Evolutionary conservation across 2,888 invertebrate genomes (phyloP).

Genomic region (Stenurella melanura): DNA sequence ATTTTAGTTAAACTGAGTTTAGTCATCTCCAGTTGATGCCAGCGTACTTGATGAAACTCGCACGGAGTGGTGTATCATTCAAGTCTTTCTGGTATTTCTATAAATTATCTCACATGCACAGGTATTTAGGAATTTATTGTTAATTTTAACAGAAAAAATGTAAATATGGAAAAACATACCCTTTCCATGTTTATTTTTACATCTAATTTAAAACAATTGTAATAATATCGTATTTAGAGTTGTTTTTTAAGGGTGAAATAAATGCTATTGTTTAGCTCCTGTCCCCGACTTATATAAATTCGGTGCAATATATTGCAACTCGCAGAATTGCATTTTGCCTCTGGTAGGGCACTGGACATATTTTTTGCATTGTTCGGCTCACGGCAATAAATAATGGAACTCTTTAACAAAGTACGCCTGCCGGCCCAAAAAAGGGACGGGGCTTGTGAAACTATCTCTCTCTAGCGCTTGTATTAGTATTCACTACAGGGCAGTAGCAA

Average conservation of each 20-base stretch:
- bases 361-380: constrained; percentile 70
- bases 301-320: constrained; percentile 67
- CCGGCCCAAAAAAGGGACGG: constrained; percentile 60
- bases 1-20: too few relatives aligned
- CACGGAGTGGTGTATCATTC: too few relatives aligned
- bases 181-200: not conserved
- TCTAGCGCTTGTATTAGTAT: constrained; percentile 48
- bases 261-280: constrained; percentile 59
- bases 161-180: too few relatives aligned
- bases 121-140: too few relatives aligned
- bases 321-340: constrained; percentile 69
- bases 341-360: constrained; percentile 69
- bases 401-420: constrained; percentile 71
- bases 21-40: too few relatives aligned
- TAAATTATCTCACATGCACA: too few relatives aligned
- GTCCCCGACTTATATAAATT: constrained; percentile 67
- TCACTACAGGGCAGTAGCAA: constrained; percentile 39
- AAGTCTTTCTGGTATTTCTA: too few relatives aligned
- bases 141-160: too few relatives aligned
- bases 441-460: constrained; percentile 50
- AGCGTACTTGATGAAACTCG: too few relatives aligned
- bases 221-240: not conserved
- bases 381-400: constrained; percentile 72
- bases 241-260: constrained; percentile 4
- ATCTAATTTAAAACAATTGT: not conserved